These are phyloP conservation scores for Cataglyphis altisquamis DNA, from an alignment of 2,888 invertebrate species.

Conservation along the genomic window DNA sequence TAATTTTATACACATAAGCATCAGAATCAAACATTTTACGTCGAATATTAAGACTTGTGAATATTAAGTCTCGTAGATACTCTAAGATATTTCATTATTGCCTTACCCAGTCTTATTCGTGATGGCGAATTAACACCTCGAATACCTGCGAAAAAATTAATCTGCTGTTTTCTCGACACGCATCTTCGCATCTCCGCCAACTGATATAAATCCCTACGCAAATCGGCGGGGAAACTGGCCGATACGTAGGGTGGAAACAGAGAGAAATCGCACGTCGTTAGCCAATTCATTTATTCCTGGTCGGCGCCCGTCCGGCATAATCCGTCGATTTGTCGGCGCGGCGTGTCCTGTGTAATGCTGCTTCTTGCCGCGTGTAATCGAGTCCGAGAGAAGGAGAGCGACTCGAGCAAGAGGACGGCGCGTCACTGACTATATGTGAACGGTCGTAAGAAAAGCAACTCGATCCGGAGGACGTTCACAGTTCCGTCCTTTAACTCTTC, in stretches of 20 bases:
- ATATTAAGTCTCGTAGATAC: constrained; percentile 58
- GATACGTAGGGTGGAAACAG: constrained; percentile 62
- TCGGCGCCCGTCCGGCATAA: constrained; percentile 81
- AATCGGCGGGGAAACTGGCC: constrained; percentile 12
- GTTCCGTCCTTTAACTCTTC: constrained; percentile 65
- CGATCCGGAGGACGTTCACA: constrained; percentile 75
- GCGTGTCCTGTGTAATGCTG: constrained; percentile 83
- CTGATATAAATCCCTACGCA: constrained; percentile 46
- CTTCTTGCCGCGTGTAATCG: constrained; percentile 84
- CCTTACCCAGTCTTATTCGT: neutral
- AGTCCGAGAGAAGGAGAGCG: constrained; percentile 61
- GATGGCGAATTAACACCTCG: neutral
- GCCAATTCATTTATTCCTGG: constrained; percentile 84
- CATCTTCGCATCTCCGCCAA: constrained; percentile 47
- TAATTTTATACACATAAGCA: neutral
- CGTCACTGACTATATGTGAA: constrained; percentile 82
- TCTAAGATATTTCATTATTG: neutral
- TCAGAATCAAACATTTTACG: neutral
- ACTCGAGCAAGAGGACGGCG: constrained; percentile 67
- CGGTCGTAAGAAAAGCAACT: constrained; percentile 78
- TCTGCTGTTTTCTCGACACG: neutral
- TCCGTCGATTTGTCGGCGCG: constrained; percentile 84
- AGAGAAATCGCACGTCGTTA: constrained; percentile 76
- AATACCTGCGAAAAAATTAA: neutral
- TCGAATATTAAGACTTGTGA: constrained; percentile 64